Conservation (phyloP, 2,888 invertebrate genomes). For the Tachina grossa region DNA sequence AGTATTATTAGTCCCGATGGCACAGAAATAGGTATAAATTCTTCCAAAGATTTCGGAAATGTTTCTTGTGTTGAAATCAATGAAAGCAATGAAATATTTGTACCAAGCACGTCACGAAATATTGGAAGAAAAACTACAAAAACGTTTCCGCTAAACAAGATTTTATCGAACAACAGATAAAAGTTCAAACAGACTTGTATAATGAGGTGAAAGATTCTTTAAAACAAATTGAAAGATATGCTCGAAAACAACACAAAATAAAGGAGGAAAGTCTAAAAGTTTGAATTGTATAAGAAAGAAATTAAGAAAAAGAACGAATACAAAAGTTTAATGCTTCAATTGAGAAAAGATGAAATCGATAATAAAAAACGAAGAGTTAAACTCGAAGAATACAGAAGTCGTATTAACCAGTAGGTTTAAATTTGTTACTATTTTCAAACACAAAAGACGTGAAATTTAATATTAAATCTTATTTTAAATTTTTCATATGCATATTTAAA, state of each 20-base stretch:
- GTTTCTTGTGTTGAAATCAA: constrained; percentile 1
- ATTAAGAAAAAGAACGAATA: not conserved
- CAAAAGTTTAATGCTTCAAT: not conserved
- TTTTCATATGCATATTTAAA: no score
- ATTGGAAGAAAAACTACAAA: not conserved
- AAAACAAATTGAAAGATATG: not conserved
- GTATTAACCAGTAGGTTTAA: no score
- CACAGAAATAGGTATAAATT: constrained; percentile 17
- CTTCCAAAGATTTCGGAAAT: not conserved
- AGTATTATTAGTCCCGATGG: constrained; percentile 19
- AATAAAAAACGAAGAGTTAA: not conserved
- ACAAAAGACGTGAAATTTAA: no score
- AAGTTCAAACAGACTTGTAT: not conserved
- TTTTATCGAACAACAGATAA: not conserved
- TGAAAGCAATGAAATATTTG: constrained; percentile 1
- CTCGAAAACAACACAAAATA: not conserved
- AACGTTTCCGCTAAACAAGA: not conserved
- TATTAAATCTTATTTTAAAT: no score
- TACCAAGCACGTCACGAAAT: not conserved
- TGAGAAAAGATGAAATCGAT: not conserved
- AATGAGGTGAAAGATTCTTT: not conserved
- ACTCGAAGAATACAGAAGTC: not conserved
- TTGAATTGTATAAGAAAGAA: not conserved
- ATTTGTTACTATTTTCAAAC: not conserved
- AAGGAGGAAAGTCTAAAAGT: not conserved